phyloP scores from a whole-genome alignment of 2,113 vertebrate species.

The Glaucidium brasilianum region DNA sequence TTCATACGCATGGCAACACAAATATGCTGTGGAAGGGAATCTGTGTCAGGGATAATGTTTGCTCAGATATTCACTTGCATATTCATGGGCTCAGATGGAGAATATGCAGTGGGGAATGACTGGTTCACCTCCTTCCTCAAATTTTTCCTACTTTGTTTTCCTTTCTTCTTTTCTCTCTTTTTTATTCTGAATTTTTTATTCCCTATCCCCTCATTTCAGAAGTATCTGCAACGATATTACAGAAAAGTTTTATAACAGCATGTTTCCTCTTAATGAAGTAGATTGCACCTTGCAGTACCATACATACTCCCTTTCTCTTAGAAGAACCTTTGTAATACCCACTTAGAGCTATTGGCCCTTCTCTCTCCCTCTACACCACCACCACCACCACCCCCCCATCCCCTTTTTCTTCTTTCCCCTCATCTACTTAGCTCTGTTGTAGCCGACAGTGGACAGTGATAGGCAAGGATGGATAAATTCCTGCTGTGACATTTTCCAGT shows the following conservation, averaged over 20 bases:
- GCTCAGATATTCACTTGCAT: slow-evolving; percentile 38
- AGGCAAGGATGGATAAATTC: background rate
- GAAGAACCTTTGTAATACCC: background rate
- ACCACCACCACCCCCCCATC: no score
- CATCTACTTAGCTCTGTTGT: background rate
- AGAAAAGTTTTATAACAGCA: background rate
- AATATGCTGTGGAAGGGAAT: slow-evolving; percentile 41
- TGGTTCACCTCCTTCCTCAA: background rate
- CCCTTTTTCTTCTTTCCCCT: background rate
- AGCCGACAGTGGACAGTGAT: background rate
- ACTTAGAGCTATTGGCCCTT: background rate
- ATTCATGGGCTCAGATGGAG: slow-evolving; percentile 4
- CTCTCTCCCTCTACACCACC: no score
- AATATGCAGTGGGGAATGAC: background rate
- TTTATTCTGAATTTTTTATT: background rate
- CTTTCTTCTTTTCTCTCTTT: background rate
- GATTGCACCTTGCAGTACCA: background rate
- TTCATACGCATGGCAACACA: slow-evolving; percentile 47
- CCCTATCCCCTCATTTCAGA: background rate
- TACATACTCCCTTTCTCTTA: background rate
- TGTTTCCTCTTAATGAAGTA: background rate
- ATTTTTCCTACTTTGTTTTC: background rate
- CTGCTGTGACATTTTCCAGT: background rate
- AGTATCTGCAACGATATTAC: background rate
- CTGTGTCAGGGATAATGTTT: slow-evolving; percentile 52